These are phyloP conservation scores for Teleogryllus occipitalis DNA, from an alignment of 1,140 invertebrate genomes.

Conservation along the genomic window DNA sequence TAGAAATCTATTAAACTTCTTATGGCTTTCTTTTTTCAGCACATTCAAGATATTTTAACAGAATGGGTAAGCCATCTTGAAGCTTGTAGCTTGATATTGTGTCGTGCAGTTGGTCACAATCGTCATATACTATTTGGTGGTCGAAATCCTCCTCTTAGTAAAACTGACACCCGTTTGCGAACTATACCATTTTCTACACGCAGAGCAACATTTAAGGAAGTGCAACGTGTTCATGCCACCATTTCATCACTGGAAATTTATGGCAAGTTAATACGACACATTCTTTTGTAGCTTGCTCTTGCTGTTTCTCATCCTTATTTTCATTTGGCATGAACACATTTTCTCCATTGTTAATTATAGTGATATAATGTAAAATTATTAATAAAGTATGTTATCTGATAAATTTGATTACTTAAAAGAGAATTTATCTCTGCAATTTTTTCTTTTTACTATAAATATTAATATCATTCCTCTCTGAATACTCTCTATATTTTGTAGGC, in stretches of 20 bases:
- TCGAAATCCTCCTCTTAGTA: slow-evolving; percentile 56
- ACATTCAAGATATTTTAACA: slow-evolving; percentile 65
- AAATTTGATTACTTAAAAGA: too few species aligned
- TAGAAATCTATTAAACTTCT: not conserved
- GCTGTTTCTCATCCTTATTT: too few species aligned
- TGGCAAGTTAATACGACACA: slow-evolving; percentile 40
- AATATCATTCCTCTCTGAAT: too few species aligned
- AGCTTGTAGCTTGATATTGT: slow-evolving; percentile 66
- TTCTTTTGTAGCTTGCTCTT: too few species aligned
- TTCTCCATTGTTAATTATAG: too few species aligned
- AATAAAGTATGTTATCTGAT: too few species aligned
- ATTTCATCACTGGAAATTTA: slow-evolving; percentile 65
- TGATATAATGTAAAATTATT: too few species aligned
- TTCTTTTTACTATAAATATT: too few species aligned
- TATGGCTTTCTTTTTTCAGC: slow-evolving; percentile 45
- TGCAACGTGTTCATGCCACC: slow-evolving; percentile 63
- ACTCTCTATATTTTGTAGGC: too few species aligned
- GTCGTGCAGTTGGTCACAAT: slow-evolving; percentile 69
- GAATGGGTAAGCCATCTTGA: slow-evolving; percentile 58
- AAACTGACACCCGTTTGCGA: slow-evolving; percentile 56
- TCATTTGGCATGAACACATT: too few species aligned
- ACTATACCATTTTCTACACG: slow-evolving; percentile 74
- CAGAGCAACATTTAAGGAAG: slow-evolving; percentile 72
- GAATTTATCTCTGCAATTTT: too few species aligned
- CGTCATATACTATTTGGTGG: slow-evolving; percentile 64